Evolutionary conservation across 2,113 vertebrate species (phyloP).

Genomic region (Oreochromis tanganicae): DNA sequence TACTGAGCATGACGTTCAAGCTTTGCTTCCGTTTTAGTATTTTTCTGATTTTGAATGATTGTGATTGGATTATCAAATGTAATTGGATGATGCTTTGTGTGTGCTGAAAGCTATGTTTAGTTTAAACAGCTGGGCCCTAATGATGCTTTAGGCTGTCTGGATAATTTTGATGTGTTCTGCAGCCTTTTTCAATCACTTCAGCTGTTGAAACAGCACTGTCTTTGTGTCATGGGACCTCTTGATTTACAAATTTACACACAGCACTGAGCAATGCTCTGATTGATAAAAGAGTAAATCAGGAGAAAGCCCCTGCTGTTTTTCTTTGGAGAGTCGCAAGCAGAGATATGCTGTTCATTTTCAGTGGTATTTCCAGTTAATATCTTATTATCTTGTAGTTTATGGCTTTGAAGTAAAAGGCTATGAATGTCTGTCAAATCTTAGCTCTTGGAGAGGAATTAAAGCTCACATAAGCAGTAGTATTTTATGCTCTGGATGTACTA

Average conservation of each 20-base stretch:
- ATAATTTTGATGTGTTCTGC: neutral
- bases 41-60: neutral
- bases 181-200: neutral
- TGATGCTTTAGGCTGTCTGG: neutral
- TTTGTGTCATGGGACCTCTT: neutral
- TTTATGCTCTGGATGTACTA: neutral
- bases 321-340: neutral
- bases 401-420: neutral
- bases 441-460: neutral
- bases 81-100: fast-evolving
- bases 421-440: neutral
- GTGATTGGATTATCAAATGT: neutral
- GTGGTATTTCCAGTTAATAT: neutral
- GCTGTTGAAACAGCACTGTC: neutral
- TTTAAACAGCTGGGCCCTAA: neutral
- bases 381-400: neutral
- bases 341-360: neutral
- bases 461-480: neutral
- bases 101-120: neutral
- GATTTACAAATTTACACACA: neutral
- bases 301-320: neutral
- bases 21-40: neutral
- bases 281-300: neutral
- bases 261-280: neutral
- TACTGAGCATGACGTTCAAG: neutral